Evolutionary conservation across 2,797 vertebrate genomes (phyloP).

Genomic region (Melanotaenia nigrans): DNA sequence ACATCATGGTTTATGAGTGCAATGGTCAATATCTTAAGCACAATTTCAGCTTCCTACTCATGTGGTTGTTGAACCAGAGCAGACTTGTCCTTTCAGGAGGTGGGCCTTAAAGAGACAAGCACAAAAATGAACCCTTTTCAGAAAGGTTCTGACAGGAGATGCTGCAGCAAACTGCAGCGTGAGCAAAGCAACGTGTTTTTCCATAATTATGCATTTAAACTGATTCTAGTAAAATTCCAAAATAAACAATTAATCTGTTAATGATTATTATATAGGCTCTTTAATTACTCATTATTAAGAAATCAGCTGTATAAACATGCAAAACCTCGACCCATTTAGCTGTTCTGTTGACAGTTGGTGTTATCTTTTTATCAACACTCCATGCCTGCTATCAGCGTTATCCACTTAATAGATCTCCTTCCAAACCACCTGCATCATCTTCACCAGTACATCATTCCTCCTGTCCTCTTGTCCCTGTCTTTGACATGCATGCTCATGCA

Average conservation of each 20-base stretch:
- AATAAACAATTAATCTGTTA: neutral
- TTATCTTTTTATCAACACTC: slow-evolving; percentile 4
- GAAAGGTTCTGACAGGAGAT: neutral
- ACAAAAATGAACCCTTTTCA: neutral
- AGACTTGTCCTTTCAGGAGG: neutral
- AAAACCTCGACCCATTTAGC: slow-evolving; percentile 45
- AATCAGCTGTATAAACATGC: slow-evolving; percentile 11
- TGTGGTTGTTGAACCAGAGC: neutral
- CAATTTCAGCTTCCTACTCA: neutral
- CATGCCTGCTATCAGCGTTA: neutral
- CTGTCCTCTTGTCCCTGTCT: slow-evolving; percentile 4
- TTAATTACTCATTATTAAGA: neutral
- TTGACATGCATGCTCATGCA: slow-evolving; percentile 4
- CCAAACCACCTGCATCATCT: slow-evolving; percentile 43
- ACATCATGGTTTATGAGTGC: neutral
- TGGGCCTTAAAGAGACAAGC: neutral
- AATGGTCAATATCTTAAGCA: neutral
- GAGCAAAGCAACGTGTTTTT: neutral
- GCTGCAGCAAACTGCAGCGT: neutral
- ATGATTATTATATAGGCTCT: neutral
- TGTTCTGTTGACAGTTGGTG: slow-evolving; percentile 1
- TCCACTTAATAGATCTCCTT: slow-evolving; percentile 26
- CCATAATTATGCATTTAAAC: neutral
- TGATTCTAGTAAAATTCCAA: neutral
- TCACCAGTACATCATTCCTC: slow-evolving; percentile 24